phyloP scores from a whole-genome alignment of 2,113 vertebrate species.

The Sprattus sprattus region DNA sequence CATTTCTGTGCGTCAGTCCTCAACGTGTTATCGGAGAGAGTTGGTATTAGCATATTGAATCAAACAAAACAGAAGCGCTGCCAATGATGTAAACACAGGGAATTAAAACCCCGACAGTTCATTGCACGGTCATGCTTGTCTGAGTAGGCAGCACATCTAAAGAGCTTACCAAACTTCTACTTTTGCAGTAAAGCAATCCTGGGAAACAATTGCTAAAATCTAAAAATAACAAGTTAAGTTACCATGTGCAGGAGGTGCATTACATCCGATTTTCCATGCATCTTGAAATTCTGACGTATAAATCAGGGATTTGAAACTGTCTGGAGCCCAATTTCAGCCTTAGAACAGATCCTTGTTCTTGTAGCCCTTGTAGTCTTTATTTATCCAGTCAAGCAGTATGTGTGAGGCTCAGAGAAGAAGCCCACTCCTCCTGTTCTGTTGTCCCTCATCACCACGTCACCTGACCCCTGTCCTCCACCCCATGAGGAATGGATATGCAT shows the following conservation, averaged over 20 bases:
- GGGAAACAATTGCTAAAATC: neutral
- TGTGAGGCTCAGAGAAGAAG: neutral
- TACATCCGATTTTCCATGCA: constrained; percentile 8
- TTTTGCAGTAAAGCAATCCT: neutral
- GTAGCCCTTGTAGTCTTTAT: neutral
- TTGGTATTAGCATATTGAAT: constrained; percentile 67
- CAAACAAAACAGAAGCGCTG: constrained; percentile 64
- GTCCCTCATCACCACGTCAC: neutral
- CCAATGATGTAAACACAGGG: constrained; percentile 63
- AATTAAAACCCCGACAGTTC: constrained; percentile 67
- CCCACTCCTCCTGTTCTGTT: neutral
- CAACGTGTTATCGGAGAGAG: constrained; percentile 57
- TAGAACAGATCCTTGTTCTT: neutral
- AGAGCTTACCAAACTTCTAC: constrained; percentile 41
- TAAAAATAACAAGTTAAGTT: constrained; percentile 15
- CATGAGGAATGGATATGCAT: constrained; percentile 3
- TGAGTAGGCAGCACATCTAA: constrained; percentile 59
- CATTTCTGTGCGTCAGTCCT: constrained; percentile 41
- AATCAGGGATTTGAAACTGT: constrained; percentile 5
- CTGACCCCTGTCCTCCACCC: neutral
- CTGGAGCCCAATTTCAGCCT: neutral
- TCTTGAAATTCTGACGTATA: neutral
- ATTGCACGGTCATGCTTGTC: constrained; percentile 62
- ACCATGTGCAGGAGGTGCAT: neutral
- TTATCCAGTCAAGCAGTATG: neutral